Evolutionary conservation across 2,113 vertebrate genomes (phyloP).

Genomic region (Caranx melampygus): DNA sequence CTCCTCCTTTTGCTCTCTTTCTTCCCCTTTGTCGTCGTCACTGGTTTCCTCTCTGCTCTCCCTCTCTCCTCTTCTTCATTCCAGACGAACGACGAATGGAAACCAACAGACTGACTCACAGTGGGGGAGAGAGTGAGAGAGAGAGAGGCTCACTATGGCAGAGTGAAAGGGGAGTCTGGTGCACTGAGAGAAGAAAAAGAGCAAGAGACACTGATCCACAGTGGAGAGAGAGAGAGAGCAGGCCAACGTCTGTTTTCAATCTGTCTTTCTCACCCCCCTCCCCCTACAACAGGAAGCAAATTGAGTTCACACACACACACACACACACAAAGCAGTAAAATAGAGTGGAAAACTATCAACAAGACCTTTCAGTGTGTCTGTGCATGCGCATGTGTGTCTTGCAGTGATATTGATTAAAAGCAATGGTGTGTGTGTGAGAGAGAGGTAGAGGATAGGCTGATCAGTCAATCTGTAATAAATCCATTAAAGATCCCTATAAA

Average conservation of each 20-base stretch:
- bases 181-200: neutral
- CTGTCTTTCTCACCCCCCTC: slow-evolving; percentile 16
- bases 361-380: neutral
- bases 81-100: slow-evolving; percentile 55
- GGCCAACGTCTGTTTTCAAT: slow-evolving; percentile 67
- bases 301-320: slow-evolving; percentile 12
- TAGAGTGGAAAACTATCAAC: neutral
- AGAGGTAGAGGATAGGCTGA: neutral
- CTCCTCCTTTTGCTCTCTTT: neutral
- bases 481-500: neutral
- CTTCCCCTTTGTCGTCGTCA: neutral
- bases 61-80: slow-evolving; percentile 31
- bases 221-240: neutral
- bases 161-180: slow-evolving; percentile 19
- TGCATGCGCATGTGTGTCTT: neutral
- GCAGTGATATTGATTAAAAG: neutral
- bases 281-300: slow-evolving; percentile 46
- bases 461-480: neutral
- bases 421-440: neutral
- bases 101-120: slow-evolving; percentile 49
- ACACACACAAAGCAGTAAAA: slow-evolving; percentile 2
- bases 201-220: neutral
- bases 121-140: slow-evolving; percentile 7
- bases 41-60: neutral
- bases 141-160: neutral